Conservation (phyloP, 2,797 vertebrate genomes). For the Valencia hispanica region DNA sequence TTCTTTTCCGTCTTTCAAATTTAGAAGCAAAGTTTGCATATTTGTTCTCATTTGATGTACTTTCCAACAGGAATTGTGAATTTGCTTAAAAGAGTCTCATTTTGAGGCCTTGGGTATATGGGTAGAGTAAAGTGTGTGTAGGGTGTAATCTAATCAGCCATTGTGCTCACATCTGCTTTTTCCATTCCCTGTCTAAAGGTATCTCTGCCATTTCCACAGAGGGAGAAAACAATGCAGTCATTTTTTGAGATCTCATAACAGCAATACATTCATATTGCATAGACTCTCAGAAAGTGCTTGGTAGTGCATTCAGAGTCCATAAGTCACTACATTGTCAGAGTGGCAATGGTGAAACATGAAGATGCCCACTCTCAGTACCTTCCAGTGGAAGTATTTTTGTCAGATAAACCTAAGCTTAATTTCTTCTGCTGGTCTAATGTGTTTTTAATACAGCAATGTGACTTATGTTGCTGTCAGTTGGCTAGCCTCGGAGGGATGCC, state of each 20-base stretch:
- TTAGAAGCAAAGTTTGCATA: neutral
- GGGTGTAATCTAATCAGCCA: neutral
- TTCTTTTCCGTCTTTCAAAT: neutral
- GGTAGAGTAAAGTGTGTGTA: neutral
- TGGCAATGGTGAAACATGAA: constrained; percentile 76
- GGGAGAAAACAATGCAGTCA: constrained; percentile 34
- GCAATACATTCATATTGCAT: constrained; percentile 69
- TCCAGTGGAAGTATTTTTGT: constrained; percentile 67
- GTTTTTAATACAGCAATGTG: constrained; percentile 84
- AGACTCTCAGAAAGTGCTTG: constrained; percentile 71
- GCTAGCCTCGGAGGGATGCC: constrained; percentile 67
- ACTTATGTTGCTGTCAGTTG: constrained; percentile 83
- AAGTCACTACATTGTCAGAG: constrained; percentile 80
- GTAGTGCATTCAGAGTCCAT: constrained; percentile 77
- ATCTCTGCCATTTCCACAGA: constrained; percentile 16
- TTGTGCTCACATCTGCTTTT: neutral
- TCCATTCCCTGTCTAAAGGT: neutral
- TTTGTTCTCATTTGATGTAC: neutral
- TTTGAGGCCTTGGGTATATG: neutral
- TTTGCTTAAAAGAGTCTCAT: neutral
- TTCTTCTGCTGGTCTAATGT: constrained; percentile 82
- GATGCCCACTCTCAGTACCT: constrained; percentile 58
- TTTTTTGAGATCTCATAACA: constrained; percentile 77
- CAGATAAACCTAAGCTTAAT: constrained; percentile 79
- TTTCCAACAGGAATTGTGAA: neutral